Conservation (phyloP, 2,113 vertebrate genomes). For the Pipa parva region DNA sequence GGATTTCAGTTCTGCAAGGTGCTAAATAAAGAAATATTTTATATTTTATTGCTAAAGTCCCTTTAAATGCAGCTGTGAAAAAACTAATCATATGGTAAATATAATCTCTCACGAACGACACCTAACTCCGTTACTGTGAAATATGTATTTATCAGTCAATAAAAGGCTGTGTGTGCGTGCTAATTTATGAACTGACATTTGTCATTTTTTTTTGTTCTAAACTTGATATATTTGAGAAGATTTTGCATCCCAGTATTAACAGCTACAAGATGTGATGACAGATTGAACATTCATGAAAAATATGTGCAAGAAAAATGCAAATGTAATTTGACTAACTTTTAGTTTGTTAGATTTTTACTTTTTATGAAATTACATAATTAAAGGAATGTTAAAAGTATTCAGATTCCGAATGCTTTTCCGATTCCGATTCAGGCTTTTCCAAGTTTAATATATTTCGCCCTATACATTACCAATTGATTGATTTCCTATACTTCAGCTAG, state of each 20-base stretch:
- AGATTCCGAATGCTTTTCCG: too few relatives aligned
- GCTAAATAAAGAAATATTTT: too few relatives aligned
- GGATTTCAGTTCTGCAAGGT: too few relatives aligned
- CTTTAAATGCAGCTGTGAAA: neutral
- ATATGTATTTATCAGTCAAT: conserved; percentile 12
- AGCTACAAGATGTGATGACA: conserved; percentile 12
- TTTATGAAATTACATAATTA: too few relatives aligned
- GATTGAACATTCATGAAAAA: conserved; percentile 2
- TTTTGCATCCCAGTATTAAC: neutral
- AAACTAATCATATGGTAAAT: conserved; percentile 4
- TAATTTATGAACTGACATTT: conserved; percentile 17
- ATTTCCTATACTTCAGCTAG: too few relatives aligned
- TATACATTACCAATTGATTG: too few relatives aligned
- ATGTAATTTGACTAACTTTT: neutral
- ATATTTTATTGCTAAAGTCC: too few relatives aligned
- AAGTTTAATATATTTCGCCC: too few relatives aligned
- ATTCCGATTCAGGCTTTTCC: too few relatives aligned
- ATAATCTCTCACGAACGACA: conserved; percentile 2
- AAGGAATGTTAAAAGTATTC: too few relatives aligned
- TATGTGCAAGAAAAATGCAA: neutral
- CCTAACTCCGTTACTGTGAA: neutral
- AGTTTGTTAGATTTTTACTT: neutral
- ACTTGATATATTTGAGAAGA: neutral
- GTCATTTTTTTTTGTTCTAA: neutral
- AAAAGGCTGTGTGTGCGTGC: conserved; percentile 3